Conservation (phyloP, 2,113 vertebrate species). For the Eurypyga helias region DNA sequence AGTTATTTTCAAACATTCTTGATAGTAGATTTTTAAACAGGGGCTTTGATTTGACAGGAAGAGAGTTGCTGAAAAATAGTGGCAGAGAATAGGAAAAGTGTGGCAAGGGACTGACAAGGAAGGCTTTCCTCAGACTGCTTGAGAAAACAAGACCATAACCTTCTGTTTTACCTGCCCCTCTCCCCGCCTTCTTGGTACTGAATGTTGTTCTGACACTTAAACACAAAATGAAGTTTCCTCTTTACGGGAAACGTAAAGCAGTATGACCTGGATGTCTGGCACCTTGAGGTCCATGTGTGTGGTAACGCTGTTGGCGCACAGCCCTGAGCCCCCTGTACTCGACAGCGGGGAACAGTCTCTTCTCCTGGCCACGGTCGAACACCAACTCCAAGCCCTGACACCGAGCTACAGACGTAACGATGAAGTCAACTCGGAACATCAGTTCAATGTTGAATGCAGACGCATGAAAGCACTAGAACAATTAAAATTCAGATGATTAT, state of each 20-base stretch:
- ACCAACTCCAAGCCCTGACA: neutral
- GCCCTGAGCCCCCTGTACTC: fast-evolving
- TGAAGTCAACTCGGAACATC: neutral
- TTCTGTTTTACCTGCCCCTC: neutral
- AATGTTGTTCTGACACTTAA: neutral
- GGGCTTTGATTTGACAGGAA: neutral
- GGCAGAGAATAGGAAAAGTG: neutral
- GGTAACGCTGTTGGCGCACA: fast-evolving
- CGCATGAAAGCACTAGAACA: neutral
- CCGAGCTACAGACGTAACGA: fast-evolving
- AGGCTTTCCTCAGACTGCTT: neutral
- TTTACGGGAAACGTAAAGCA: neutral
- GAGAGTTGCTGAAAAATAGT: neutral
- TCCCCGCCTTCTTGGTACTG: neutral
- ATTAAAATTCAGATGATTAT: neutral
- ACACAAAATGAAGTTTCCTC: neutral
- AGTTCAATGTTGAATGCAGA: neutral
- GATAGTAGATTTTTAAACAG: neutral
- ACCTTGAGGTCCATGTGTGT: fast-evolving
- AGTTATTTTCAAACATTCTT: neutral
- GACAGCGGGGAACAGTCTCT: neutral
- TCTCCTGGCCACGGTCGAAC: neutral
- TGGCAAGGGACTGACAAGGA: neutral
- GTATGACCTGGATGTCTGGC: neutral
- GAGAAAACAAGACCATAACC: neutral